Conservation (phyloP, 2,113 vertebrate genomes). For the Siphamia tubifer region DNA sequence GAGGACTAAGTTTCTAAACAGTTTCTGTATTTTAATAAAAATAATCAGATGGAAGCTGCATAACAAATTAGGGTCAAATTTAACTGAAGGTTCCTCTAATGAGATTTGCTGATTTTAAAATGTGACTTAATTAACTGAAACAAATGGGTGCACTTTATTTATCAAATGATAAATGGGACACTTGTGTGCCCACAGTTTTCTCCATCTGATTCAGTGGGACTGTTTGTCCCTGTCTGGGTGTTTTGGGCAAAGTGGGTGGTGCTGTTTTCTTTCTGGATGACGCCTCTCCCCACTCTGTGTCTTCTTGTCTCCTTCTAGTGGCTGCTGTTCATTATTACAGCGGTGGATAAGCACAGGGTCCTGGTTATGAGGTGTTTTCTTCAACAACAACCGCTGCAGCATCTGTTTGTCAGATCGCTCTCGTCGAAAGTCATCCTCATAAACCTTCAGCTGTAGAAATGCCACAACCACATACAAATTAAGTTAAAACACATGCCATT, state of each 20-base stretch:
- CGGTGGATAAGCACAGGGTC: conserved; percentile 77
- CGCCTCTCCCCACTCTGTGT: conserved; percentile 28
- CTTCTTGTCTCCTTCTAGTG: conserved; percentile 52
- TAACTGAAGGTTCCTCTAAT: too few species aligned
- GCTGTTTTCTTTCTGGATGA: conserved; percentile 29
- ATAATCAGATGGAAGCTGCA: too few species aligned
- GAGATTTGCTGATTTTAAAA: too few species aligned
- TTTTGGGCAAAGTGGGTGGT: conserved; percentile 63
- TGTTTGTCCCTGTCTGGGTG: conserved; percentile 52
- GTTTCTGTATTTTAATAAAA: too few species aligned
- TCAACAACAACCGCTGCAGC: conserved; percentile 80
- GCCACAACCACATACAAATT: not conserved
- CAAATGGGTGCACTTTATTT: too few species aligned
- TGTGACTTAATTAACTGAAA: too few species aligned
- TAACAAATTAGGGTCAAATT: too few species aligned
- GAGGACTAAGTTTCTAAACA: too few species aligned
- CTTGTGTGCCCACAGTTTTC: not conserved
- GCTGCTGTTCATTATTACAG: conserved; percentile 76
- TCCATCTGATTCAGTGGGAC: conserved; percentile 13
- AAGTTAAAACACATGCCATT: not conserved
- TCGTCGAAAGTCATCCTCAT: conserved; percentile 82
- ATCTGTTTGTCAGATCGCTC: conserved; percentile 83
- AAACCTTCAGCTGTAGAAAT: conserved; percentile 77
- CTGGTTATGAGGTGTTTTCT: conserved; percentile 54
- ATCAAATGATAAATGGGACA: too few species aligned